Base-by-base conservation (phyloP, 2,797 vertebrate species). In the Hybognathus amarus region DNA sequence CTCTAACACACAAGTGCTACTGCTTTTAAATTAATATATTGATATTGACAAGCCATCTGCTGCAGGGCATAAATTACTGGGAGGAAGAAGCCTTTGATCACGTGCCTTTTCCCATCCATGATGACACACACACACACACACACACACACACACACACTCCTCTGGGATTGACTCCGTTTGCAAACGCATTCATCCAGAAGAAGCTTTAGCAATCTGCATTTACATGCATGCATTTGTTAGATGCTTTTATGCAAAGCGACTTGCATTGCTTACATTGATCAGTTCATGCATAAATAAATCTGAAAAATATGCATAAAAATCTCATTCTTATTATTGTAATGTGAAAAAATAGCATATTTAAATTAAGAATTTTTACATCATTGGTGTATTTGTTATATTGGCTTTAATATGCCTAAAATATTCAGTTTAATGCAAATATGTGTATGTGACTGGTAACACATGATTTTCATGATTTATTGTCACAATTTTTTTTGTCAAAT, bases 41-140 rank as follows among this genome's bases (percentile, higher is more conserved):
- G 96, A 97, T 98, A 98, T 98, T 98, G 97, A 97, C 96, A 96
- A 96, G 96, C 95, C 94, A 96, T 97, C 96, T 95, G 95, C 93
- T 90, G 85, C 86, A 92, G 94, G 92, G 95, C 95, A 96, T 96
- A 96, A 96, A 97, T 97, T 96, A 97, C 95, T 95, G 83, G 89
- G 84, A 85, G 82, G 88, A 85, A 89, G 89, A 90, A 91, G 93
- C 92, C 93, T 95, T 94, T 42, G 92, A 95, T 95, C 96, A 96
- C 91, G 92, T 95, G 94, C 92, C 90, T 87, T 92, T 94, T 93
- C 91, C 92, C 85, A 93, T 94, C 90, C 87, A 91, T 90, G 89
- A 83, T 88, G 92, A 92, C 92, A 92, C 42, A 45, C 42, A 45
- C 42, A 45, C 42, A 42, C 42, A 45, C 42, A 45, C 42, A 42